Percentiles rank a stretch among this genome's conserved stretches.
These are phyloP conservation scores for Hetaerina titia DNA, from an alignment of 2,888 invertebrate genomes.

Conservation along the genomic window DNA sequence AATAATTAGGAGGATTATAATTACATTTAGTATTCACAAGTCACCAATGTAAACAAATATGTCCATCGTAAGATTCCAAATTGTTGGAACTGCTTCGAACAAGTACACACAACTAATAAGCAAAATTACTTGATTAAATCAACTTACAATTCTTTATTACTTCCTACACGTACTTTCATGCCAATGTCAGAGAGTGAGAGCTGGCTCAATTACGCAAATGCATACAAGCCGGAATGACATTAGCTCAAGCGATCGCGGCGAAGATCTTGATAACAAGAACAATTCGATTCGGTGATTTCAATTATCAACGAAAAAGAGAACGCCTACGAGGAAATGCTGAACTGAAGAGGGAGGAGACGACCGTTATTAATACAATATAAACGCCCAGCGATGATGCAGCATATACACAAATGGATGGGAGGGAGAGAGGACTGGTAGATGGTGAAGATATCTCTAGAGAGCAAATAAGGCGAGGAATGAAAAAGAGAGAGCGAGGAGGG, in stretches of 20 bases:
- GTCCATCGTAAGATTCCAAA: no score
- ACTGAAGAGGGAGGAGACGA: slow-evolving; percentile 23
- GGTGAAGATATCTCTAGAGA: slow-evolving; percentile 47
- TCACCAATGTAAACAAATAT: no score
- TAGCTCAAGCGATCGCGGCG: slow-evolving; percentile 11
- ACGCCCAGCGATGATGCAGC: slow-evolving; percentile 62
- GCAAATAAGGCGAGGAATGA: slow-evolving; percentile 34
- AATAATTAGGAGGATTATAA: no score
- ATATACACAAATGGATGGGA: slow-evolving; percentile 13
- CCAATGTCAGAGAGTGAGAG: not conserved
- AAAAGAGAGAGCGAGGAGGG: not conserved
- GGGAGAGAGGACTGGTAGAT: slow-evolving; percentile 39
- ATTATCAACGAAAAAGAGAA: slow-evolving; percentile 11
- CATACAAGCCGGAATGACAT: slow-evolving; percentile 15
- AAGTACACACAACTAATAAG: no score
- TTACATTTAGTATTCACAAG: no score
- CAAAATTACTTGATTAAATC: no score
- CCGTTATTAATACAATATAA: slow-evolving; percentile 60
- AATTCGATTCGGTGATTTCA: slow-evolving; percentile 7
- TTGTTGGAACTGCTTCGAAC: no score
- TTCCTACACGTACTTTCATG: not conserved
- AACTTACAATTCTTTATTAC: no score
- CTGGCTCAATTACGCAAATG: slow-evolving; percentile 14
- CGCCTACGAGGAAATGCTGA: not conserved
- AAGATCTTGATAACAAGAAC: not conserved